Base-by-base conservation (phyloP, 2,888 invertebrate genomes). In the Icerya purchasi region DNA sequence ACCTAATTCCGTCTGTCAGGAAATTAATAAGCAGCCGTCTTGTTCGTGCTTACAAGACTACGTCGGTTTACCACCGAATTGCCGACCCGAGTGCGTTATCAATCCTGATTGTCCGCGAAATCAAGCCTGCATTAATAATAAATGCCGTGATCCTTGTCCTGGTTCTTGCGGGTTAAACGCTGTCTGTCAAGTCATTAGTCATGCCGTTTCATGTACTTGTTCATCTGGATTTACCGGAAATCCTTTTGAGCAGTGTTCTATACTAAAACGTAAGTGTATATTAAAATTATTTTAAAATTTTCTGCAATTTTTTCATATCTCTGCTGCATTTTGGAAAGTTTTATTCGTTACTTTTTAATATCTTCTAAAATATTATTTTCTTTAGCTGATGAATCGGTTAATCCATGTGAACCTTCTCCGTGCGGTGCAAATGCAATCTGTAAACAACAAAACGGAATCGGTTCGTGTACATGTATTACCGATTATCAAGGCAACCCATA, bases 391-490 rank as follows among this genome's bases (percentile, higher is more conserved):
- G 60, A 60, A 54, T 36, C 52, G 10, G 20, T 59, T n/a, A 64
- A 63, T 60, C 62, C 63, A 2, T 63, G 63, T 52, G 61, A 62
- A 54, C 62, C 89, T 58, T 86, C 86, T 36, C 89, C 89, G 1
- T 91, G 91, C 69, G 91, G 90, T 50, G 73, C 84, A 1, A 91
- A 90, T 70, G 87, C 90, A 1, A 73, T 85, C 68, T 84, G 87
- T 71, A 80, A 77, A 67, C 79, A 83, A 70, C 77, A 82, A 63
- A 84, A 86, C 66, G 84, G 83, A 50, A 85, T 83, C 24, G 87
- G 86, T 22, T 80, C 86, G 58, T 89, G 88, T 69, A 79, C 80
- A 51, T 90, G 88, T 67, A 78, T 86, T 63, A 78, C 82, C 67
- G 85, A 85, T 65, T 86, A 86, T 69, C 80, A 81, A 68, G 89